A percentile compares a stretch with the other conserved stretches of the same genome.
Conservation (phyloP, 2,797 vertebrate species). For the Tragopan temminckii region DNA sequence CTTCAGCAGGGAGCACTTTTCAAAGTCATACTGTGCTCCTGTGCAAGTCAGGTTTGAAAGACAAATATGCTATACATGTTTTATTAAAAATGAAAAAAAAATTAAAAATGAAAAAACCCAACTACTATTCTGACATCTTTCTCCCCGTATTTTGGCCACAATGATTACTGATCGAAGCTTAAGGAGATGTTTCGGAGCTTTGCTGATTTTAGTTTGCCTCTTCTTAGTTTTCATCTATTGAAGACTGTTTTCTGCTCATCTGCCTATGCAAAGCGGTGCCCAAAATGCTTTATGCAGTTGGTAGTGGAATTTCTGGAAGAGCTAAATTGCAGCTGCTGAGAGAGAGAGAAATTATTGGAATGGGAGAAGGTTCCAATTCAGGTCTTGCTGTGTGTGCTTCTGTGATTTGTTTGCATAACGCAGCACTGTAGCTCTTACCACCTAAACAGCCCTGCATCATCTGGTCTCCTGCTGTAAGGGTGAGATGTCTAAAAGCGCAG, state of each 20-base stretch:
- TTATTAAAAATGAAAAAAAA: neutral
- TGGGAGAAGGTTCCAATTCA: slow-evolving; percentile 8
- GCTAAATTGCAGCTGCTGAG: slow-evolving; percentile 30
- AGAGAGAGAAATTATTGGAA: slow-evolving; percentile 30
- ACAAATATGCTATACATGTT: neutral
- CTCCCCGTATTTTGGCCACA: neutral
- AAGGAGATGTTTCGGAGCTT: neutral
- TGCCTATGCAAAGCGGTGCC: neutral
- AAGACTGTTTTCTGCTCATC: slow-evolving; percentile 21
- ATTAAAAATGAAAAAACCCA: neutral
- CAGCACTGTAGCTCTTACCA: neutral
- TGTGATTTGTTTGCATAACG: slow-evolving; percentile 36
- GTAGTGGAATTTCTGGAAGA: slow-evolving; percentile 55
- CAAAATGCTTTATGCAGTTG: slow-evolving; percentile 19
- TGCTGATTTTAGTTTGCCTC: neutral
- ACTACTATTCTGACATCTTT: neutral
- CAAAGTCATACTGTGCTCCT: neutral
- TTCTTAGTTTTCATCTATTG: neutral
- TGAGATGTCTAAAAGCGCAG: slow-evolving; percentile 32
- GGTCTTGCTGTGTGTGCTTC: slow-evolving; percentile 48
- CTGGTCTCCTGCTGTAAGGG: slow-evolving; percentile 46
- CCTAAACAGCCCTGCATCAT: slow-evolving; percentile 37
- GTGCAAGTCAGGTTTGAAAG: neutral
- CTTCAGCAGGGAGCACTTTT: neutral
- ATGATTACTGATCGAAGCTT: neutral